A percentile compares a stretch with the other conserved stretches of the same genome.
phyloP scores from a whole-genome alignment of 1,140 invertebrate genomes.

The Eubasilissa regina region DNA sequence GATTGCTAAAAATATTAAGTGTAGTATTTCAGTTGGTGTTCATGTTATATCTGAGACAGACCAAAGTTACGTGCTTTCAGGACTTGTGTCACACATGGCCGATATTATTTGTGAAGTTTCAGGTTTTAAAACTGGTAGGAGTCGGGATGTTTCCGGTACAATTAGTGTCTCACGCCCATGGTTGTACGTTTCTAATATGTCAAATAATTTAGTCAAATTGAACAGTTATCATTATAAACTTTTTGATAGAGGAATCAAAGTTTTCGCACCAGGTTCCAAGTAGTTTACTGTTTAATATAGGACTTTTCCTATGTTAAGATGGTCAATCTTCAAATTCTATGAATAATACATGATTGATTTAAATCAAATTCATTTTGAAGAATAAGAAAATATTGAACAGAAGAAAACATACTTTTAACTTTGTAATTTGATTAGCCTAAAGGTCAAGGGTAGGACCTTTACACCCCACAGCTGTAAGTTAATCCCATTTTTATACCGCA shows the following conservation, averaged over 20 bases:
- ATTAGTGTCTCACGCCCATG: constrained; percentile 71
- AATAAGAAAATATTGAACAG: too few species aligned
- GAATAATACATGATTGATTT: too few species aligned
- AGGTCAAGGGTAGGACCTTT: too few species aligned
- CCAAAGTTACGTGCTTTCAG: constrained; percentile 71
- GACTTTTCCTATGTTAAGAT: neutral
- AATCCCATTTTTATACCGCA: too few species aligned
- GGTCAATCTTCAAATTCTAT: too few species aligned
- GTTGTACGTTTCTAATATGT: constrained; percentile 62
- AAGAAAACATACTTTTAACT: too few species aligned
- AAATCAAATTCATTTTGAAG: too few species aligned
- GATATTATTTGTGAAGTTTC: constrained; percentile 77
- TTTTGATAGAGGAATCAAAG: constrained; percentile 80
- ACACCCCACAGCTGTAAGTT: too few species aligned
- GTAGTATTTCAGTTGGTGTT: constrained; percentile 65
- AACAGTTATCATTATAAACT: constrained; percentile 78
- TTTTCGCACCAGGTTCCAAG: constrained; percentile 75
- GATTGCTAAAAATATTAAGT: constrained; percentile 62
- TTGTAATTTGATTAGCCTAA: too few species aligned
- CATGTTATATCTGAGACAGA: constrained; percentile 73
- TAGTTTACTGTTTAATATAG: neutral
- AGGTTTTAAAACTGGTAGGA: constrained; percentile 77
- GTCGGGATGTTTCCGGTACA: constrained; percentile 79
- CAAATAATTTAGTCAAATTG: constrained; percentile 64
- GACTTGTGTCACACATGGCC: constrained; percentile 75